Percentiles rank a stretch among this genome's conserved stretches.
Evolutionary conservation across 2,797 vertebrate genomes (phyloP).

Genomic region (Sorex maritimensis): DNA sequence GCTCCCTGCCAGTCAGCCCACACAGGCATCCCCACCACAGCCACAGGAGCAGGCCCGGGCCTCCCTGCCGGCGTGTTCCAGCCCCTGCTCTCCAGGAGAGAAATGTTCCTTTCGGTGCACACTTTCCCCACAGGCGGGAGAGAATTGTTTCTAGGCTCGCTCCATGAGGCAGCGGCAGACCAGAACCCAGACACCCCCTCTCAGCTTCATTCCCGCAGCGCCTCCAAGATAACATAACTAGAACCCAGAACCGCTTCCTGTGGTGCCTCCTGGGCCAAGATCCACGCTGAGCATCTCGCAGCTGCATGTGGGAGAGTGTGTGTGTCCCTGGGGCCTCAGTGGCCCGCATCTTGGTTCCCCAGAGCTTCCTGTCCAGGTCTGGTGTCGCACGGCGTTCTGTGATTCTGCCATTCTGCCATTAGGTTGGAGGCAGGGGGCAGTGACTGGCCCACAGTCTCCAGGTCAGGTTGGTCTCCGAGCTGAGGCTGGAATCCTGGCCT

Average conservation of each 20-base stretch:
- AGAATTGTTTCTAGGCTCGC: not conserved
- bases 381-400: not conserved
- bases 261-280: not conserved
- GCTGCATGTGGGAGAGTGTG: no score
- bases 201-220: not conserved
- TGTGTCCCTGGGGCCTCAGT: not conserved
- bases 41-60: not conserved
- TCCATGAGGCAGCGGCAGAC: not conserved
- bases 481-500: not conserved
- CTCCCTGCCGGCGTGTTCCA: not conserved
- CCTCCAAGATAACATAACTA: not conserved
- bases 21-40: not conserved
- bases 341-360: slow-evolving; percentile 7
- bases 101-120: not conserved
- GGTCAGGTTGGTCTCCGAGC: not conserved
- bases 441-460: slow-evolving; percentile 12
- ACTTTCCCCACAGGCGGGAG: not conserved
- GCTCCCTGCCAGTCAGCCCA: no score
- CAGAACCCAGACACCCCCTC: not conserved
- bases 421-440: not conserved
- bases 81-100: not conserved
- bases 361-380: not conserved
- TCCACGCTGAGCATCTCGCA: not conserved
- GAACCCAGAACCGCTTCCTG: slow-evolving; percentile 7
- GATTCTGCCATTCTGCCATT: not conserved